Evolutionary conservation across 2,888 invertebrate species (phyloP), one percentile per base, ranked within the genome.

Genomic region (Melinaea menophilus): DNA sequence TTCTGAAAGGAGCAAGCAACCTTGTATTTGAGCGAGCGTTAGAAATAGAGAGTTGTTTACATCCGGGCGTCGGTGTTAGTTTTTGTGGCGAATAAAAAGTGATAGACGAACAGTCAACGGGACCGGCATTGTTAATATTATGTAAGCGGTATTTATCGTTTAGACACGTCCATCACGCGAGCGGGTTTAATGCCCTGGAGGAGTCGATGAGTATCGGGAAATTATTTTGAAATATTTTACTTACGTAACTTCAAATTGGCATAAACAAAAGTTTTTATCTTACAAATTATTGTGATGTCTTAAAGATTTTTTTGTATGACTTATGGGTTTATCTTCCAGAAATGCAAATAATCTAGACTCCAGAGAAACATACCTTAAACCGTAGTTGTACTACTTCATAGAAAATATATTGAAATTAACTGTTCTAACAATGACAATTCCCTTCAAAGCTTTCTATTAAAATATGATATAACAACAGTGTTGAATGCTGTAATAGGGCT

Each of bases 21-120:
- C 47, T 55, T 13, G 54, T 33, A 45, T 58, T 60, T 35, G 48
- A 61, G 22, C 46, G 55, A 54, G 59, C 47, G 46, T 48, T 69
- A 63, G 74, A 74, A 72, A 74, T 70, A 71, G 73, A 74, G 73
- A 74, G 74, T 74, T 74, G 74, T 74, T 74, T 74, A 74, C 69
- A 69, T 74, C 68, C 69, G 71, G 62, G 7, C 62, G 66, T 63
- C 71, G 68, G 69, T 62, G 73, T 68, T 60, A 55, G 55, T 71
- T 71, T 71, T 71, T 71, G 68, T 69, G 62, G 55, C n/a, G n/a
- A 58, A 55, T 58, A 62, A 65, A 63, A 63, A 63, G 56, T 51
- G 56, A 56, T 22, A 34, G 54, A 56, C 54, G 61, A 63, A 51
- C 64, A 61, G 62, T 47, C 62, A 62, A 48, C 63, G 65, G 51